Evolutionary conservation across 2,888 invertebrate genomes (phyloP).

Genomic region (Eilema griseolum): DNA sequence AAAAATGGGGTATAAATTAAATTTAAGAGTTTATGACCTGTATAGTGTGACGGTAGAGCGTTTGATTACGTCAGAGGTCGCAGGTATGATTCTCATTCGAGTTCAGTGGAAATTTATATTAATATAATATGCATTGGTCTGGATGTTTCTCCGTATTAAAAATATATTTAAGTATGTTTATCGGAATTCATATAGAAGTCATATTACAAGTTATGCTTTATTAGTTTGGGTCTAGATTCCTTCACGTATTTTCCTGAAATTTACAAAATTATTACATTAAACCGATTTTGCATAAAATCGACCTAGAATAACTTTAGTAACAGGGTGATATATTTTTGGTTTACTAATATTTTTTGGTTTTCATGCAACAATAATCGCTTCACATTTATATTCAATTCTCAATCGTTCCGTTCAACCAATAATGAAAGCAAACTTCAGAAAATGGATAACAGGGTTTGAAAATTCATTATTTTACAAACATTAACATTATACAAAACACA

Average conservation of each 20-base stretch:
- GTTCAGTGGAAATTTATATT: background rate
- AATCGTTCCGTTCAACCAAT: background rate
- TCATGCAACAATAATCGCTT: background rate
- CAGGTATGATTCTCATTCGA: too few relatives aligned
- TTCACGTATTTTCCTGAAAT: too few relatives aligned
- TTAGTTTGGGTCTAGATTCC: too few relatives aligned
- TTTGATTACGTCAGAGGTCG: background rate
- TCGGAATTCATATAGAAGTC: too few relatives aligned
- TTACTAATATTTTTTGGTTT: too few relatives aligned
- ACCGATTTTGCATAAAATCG: too few relatives aligned
- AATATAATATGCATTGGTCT: background rate
- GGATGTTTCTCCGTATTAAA: background rate
- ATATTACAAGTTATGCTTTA: too few relatives aligned
- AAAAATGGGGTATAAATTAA: background rate
- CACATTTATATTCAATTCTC: background rate
- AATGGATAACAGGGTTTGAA: background rate
- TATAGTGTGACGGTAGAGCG: background rate
- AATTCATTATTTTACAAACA: slow-evolving; percentile 15
- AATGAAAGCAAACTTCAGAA: slow-evolving; percentile 1
- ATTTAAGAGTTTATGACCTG: background rate
- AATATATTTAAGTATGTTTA: background rate
- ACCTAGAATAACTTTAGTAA: too few relatives aligned
- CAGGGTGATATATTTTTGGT: too few relatives aligned
- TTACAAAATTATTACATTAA: too few relatives aligned
- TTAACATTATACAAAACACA: too few relatives aligned